Evolutionary conservation across 2,888 invertebrate genomes (phyloP).

Genomic region (Microchrysa polita): DNA sequence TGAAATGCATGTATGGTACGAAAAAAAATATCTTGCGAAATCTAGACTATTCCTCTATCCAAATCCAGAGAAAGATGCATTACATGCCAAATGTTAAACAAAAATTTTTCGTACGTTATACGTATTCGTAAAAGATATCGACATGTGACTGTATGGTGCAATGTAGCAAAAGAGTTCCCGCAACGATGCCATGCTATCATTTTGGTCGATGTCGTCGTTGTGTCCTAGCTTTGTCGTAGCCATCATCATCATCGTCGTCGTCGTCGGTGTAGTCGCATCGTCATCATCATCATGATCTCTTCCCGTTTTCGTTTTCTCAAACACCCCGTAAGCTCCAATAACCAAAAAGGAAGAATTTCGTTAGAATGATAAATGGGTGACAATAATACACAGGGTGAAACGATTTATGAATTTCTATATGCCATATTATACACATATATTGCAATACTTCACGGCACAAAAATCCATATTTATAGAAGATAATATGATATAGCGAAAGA

Average conservation of each 20-base stretch:
- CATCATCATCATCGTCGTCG: no score
- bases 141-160: conserved; percentile 44
- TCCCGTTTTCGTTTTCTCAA: conserved; percentile 2
- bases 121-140: conserved; percentile 8
- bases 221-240: no score
- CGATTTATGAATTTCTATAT: conserved; percentile 51
- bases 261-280: no score
- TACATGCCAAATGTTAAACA: conserved; percentile 43
- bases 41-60: conserved; percentile 44
- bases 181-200: no score
- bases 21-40: conserved; percentile 26
- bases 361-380: conserved; percentile 49
- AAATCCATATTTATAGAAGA: background rate
- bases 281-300: no score
- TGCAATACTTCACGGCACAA: background rate
- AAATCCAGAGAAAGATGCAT: conserved; percentile 22
- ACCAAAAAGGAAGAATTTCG: conserved; percentile 47
- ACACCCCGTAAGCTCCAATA: conserved; percentile 36
- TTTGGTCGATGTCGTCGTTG: no score
- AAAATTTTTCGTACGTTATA: conserved; percentile 40
- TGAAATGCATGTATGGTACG: conserved; percentile 5
- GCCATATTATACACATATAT: conserved; percentile 45
- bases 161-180: conserved; percentile 14
- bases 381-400: conserved; percentile 50
- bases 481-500: background rate